Base-by-base conservation (phyloP, 1,140 invertebrate genomes). In the Atta cephalotes region DNA sequence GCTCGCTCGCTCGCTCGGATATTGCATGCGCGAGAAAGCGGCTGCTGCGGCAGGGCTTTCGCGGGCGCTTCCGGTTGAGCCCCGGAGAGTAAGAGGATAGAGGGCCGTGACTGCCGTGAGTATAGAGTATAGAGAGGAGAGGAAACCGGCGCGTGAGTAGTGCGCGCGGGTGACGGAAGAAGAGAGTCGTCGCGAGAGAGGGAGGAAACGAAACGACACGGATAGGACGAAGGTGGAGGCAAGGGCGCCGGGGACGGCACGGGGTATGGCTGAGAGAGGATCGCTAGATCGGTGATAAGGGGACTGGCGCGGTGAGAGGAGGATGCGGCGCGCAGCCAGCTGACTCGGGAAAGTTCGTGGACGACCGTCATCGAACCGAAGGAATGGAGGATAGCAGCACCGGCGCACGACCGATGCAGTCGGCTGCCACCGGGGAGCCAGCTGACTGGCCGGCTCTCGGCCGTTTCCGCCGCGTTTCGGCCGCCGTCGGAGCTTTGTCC, bases 401-500 rank as follows among this genome's bases (percentile, higher is more conserved):
- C 89, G 68, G 85, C 82, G 81, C 78, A 78, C 77, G 66, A 35
- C 82, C 82, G 86, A 86, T 79, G 89, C 89, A 89, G 88, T 87
- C 80, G 86, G 60, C 79, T 78, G 63, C 89, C 89, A 82, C 88
- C 81, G 89, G 87, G 89, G 84, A 90, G 90, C 92, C 92, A 93
- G 92, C 92, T 93, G 93, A 93, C 92, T 92, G 92, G 85, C 72
- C 76, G 87, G 86, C 80, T 85, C 78, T 89, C 90, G 91, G 86
- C 2, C 62, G 72, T 65, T 66, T 87, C 60, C 90, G 90, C 0
- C 7, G 3, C 18, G 2, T 25, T 25, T 91, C 90, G 90, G 80
- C 56, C 10, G 12, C 35, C 25, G 21, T 90, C 89, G 89, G 89
- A 90, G 90, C 89, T 90, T 90, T 91, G 82, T 85, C 70, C 85